Evolutionary conservation across 2,888 invertebrate species (phyloP).

Genomic region (Microctonus aethiopoides): DNA sequence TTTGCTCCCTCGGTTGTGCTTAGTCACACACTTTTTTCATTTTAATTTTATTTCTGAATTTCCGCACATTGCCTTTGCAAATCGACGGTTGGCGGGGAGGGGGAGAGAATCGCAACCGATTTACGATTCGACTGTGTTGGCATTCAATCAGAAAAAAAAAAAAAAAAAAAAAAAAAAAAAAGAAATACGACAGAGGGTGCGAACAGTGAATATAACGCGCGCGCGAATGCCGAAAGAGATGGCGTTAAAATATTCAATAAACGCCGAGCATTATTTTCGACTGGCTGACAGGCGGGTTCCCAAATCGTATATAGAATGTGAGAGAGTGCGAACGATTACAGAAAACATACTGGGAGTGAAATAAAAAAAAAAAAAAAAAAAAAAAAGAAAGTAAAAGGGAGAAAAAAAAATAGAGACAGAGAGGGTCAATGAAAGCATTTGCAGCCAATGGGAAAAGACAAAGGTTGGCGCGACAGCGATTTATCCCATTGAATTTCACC

Average conservation of each 20-base stretch:
- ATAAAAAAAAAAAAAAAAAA: slow-evolving; percentile 37
- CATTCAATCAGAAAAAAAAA: slow-evolving; percentile 33
- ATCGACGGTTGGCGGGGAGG: slow-evolving; percentile 25
- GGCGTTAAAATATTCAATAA: slow-evolving; percentile 66
- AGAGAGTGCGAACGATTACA: slow-evolving; percentile 29
- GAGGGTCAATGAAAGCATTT: slow-evolving; percentile 26
- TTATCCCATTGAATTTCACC: slow-evolving; percentile 52
- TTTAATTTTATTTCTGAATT: slow-evolving; percentile 20
- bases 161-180: not conserved
- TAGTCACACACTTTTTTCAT: slow-evolving; percentile 10
- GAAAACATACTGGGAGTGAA: slow-evolving; percentile 31
- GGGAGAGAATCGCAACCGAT: slow-evolving; percentile 51
- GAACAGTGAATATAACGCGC: slow-evolving; percentile 32
- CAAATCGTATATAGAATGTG: slow-evolving; percentile 26
- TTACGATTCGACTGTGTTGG: slow-evolving; percentile 53
- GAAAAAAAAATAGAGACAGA: slow-evolving; percentile 22
- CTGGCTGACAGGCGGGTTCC: slow-evolving; percentile 45
- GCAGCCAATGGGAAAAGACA: slow-evolving; percentile 32
- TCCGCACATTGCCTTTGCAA: slow-evolving; percentile 22
- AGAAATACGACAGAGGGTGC: slow-evolving; percentile 36
- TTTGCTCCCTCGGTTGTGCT: not conserved
- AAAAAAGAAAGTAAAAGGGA: slow-evolving; percentile 21
- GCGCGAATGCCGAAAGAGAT: slow-evolving; percentile 36
- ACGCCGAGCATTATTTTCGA: slow-evolving; percentile 62
- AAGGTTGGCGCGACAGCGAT: slow-evolving; percentile 41